phyloP scores from a whole-genome alignment of 2,888 invertebrate genomes.

The Drosophila merina region DNA sequence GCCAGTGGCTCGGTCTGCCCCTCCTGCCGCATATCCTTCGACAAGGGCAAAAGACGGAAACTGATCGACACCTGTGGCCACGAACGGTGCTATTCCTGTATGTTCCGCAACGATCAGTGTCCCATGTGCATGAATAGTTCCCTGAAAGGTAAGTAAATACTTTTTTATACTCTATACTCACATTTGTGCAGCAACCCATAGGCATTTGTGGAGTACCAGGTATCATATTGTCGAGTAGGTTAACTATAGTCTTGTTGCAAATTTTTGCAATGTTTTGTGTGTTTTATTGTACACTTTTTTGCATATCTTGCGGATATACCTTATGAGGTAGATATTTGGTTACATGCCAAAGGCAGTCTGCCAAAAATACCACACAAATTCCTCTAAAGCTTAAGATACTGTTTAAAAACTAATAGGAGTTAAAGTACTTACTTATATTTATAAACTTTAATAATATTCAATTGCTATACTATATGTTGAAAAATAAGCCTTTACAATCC shows the following conservation, averaged over 20 bases:
- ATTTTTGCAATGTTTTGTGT: constrained; percentile 3
- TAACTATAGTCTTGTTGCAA: not conserved
- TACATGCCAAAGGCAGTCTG: constrained; percentile 34
- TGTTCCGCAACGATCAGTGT: constrained; percentile 96
- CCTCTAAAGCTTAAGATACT: not conserved
- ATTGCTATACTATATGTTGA: not conserved
- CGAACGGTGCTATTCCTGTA: constrained; percentile 97
- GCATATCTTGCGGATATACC: constrained; percentile 60
- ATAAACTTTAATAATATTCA: not conserved
- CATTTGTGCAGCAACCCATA: not conserved
- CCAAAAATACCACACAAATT: constrained; percentile 31
- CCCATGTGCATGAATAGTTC: constrained; percentile 89
- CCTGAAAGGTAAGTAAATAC: constrained; percentile 79
- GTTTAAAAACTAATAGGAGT: too few relatives aligned
- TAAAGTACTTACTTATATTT: too few relatives aligned
- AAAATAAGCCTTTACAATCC: not conserved
- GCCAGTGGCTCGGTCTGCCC: constrained; percentile 90
- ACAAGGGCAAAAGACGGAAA: constrained; percentile 97
- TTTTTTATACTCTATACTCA: not conserved
- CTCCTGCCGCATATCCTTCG: constrained; percentile 96
- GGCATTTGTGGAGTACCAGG: not conserved
- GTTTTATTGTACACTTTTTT: constrained; percentile 25
- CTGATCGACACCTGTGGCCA: constrained; percentile 98
- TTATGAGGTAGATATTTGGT: constrained; percentile 56
- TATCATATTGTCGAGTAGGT: not conserved